Percentiles rank a stretch among this genome's conserved stretches.
These are phyloP conservation scores for Pseudocheirus occidentalis DNA, from an alignment of 2,797 vertebrate species.

Conservation along the genomic window DNA sequence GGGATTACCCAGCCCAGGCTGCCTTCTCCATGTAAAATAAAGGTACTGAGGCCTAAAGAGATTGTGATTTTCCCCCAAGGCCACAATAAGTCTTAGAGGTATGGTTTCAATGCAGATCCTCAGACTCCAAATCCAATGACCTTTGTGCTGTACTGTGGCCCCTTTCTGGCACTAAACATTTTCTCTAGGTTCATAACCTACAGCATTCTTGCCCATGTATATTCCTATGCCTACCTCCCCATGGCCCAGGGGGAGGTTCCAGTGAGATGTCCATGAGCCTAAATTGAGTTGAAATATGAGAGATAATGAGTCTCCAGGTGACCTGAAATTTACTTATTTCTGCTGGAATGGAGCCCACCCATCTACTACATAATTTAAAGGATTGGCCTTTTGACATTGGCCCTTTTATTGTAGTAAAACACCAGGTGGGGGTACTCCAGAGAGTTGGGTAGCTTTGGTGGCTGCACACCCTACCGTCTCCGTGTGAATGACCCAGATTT, in stretches of 20 bases:
- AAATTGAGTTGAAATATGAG: neutral
- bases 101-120: neutral
- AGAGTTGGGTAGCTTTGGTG: slow-evolving; percentile 23
- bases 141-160: neutral
- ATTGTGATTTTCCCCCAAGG: neutral
- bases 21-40: neutral
- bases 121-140: neutral
- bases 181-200: neutral
- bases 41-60: neutral
- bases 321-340: neutral
- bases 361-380: neutral
- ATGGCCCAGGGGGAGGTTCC: neutral
- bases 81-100: neutral
- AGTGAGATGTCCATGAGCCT: neutral
- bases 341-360: neutral
- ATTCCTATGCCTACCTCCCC: neutral
- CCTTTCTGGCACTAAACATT: neutral
- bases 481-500: slow-evolving; percentile 47
- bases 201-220: neutral
- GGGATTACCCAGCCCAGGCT: neutral
- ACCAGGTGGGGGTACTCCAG: slow-evolving; percentile 27
- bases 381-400: slow-evolving; percentile 12
- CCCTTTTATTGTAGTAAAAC: neutral
- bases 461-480: neutral
- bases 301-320: neutral